phyloP scores from a whole-genome alignment of 2,113 vertebrate genomes.

The Phalacrocorax carbo region DNA sequence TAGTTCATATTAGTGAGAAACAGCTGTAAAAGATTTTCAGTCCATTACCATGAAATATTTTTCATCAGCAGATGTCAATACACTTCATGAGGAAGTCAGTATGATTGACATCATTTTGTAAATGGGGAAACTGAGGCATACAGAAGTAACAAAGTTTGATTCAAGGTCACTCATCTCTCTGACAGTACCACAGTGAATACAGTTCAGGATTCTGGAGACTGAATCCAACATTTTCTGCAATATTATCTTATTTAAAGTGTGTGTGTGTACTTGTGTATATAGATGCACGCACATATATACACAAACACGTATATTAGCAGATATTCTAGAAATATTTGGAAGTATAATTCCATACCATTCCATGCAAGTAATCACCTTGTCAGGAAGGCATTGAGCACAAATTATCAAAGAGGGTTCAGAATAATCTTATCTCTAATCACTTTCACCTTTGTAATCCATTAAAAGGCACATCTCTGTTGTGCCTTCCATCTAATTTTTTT shows the following conservation, averaged over 20 bases:
- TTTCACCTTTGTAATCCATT: constrained; percentile 9
- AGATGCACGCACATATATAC: not conserved
- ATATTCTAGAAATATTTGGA: not conserved
- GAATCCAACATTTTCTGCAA: not conserved
- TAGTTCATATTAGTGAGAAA: not conserved
- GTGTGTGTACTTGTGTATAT: not conserved
- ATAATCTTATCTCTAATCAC: constrained; percentile 20
- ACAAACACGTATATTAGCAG: not conserved
- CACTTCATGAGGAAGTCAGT: not conserved
- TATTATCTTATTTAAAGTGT: not conserved
- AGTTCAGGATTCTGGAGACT: not conserved
- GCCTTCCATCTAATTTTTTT: not conserved
- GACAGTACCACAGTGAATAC: not conserved
- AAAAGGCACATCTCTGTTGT: not conserved
- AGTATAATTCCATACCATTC: not conserved
- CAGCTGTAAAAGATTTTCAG: not conserved
- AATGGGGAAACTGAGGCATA: not conserved
- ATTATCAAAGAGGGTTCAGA: not conserved
- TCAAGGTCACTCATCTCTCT: not conserved
- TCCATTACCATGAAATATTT: not conserved
- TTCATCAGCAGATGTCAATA: not conserved
- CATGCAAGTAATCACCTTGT: not conserved
- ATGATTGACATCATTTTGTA: not conserved
- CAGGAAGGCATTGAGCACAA: not conserved
- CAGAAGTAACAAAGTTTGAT: not conserved